Conservation (phyloP, 2,888 invertebrate genomes). For the Drosophila imparisetae region DNA sequence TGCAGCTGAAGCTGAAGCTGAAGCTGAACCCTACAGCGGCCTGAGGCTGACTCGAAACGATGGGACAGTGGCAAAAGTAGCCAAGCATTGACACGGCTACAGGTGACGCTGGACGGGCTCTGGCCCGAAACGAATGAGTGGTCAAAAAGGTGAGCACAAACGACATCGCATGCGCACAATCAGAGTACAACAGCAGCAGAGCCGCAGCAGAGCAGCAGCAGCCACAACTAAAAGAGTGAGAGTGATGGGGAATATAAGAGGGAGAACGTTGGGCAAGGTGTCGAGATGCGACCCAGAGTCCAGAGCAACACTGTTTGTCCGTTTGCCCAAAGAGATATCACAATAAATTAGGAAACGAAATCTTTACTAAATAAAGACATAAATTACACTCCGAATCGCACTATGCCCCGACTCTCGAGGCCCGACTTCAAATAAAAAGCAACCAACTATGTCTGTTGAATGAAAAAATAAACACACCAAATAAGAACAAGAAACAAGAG, state of each 20-base stretch:
- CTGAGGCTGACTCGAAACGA: slow-evolving; percentile 4
- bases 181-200: slow-evolving; percentile 58
- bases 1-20: not conserved
- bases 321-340: slow-evolving; percentile 82
- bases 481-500: slow-evolving; percentile 17
- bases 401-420: slow-evolving; percentile 55
- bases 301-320: slow-evolving; percentile 40
- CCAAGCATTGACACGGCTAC: slow-evolving; percentile 59
- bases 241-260: slow-evolving; percentile 14
- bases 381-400: slow-evolving; percentile 83
- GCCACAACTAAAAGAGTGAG: slow-evolving; percentile 38
- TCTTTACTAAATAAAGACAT: slow-evolving; percentile 84
- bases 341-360: slow-evolving; percentile 84
- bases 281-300: slow-evolving; percentile 46
- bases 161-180: slow-evolving; percentile 82
- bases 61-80: slow-evolving; percentile 74
- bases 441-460: slow-evolving; percentile 69
- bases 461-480: slow-evolving; percentile 39
- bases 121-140: slow-evolving; percentile 73
- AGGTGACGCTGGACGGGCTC: slow-evolving; percentile 50
- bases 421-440: slow-evolving; percentile 65
- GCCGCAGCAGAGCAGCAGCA: not conserved
- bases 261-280: slow-evolving; percentile 55
- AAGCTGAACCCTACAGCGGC: slow-evolving; percentile 17
- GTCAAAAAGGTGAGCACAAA: slow-evolving; percentile 82